A percentile compares a stretch with the other conserved stretches of the same genome.
Evolutionary conservation across 2,113 vertebrate genomes (phyloP).

Genomic region (Indicator indicator): DNA sequence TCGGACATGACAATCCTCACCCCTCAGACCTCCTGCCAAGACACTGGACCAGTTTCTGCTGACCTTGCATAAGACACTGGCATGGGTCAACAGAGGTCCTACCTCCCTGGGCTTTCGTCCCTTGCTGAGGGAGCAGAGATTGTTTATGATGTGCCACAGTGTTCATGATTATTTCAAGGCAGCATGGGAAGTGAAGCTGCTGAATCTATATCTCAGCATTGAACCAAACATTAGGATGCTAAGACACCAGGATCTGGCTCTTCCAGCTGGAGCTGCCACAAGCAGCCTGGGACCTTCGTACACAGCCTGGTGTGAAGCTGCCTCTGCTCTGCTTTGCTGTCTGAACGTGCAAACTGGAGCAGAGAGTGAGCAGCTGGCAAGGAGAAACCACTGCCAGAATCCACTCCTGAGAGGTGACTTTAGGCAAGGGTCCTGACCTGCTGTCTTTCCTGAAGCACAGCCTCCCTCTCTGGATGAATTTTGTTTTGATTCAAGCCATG

Average conservation of each 20-base stretch:
- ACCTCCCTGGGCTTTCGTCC: background rate
- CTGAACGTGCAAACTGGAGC: rapidly evolving
- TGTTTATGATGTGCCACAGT: background rate
- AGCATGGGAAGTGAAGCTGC: background rate
- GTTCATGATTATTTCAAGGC: rapidly evolving
- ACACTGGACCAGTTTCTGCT: background rate
- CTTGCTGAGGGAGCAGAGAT: background rate
- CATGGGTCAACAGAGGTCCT: background rate
- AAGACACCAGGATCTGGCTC: background rate
- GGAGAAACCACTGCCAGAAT: background rate
- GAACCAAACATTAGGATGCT: background rate
- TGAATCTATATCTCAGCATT: background rate
- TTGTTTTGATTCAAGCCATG: background rate
- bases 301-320: rapidly evolving
- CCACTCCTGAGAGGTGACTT: background rate
- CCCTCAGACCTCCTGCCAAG: background rate
- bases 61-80: background rate
- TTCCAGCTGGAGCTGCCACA: background rate
- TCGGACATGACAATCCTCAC: background rate
- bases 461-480: background rate
- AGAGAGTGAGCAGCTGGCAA: background rate
- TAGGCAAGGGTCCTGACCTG: background rate
- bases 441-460: background rate
- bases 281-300: rapidly evolving
- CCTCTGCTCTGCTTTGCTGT: background rate